Percentiles rank a stretch among this genome's conserved stretches.
These are phyloP conservation scores for Saccostrea glomerata DNA, from an alignment of 1,140 invertebrate genomes.

Conservation along the genomic window DNA sequence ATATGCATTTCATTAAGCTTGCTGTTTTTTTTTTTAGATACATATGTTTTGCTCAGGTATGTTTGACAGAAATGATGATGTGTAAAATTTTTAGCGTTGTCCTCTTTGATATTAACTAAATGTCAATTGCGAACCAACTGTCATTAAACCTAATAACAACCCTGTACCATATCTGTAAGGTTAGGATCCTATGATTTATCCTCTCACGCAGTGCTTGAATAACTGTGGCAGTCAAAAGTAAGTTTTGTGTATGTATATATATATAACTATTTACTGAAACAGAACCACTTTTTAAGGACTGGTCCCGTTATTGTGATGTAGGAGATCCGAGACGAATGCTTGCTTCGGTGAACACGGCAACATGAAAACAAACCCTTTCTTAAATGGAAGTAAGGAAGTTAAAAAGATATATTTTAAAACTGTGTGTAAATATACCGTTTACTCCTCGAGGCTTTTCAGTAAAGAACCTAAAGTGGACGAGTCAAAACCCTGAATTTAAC, in stretches of 20 bases:
- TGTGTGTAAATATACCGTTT: not conserved
- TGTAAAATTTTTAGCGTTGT: not conserved
- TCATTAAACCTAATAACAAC: not conserved
- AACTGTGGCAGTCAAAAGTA: not conserved
- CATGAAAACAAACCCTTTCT: conserved; percentile 20
- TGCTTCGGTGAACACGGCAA: conserved; percentile 22
- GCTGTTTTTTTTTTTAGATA: not conserved
- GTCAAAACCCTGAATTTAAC: not conserved
- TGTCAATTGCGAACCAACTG: not conserved
- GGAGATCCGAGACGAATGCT: not conserved
- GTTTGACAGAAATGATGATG: not conserved
- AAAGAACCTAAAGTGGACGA: not conserved
- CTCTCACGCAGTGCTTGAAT: not conserved
- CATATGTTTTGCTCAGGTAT: not conserved
- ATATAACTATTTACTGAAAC: not conserved
- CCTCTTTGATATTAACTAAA: not conserved
- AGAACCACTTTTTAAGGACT: not conserved
- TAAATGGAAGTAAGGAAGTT: conserved; percentile 6
- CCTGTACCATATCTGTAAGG: not conserved
- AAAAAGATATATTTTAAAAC: not conserved
- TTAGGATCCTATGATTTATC: not conserved
- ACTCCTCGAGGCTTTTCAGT: not conserved
- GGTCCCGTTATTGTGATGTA: not conserved
- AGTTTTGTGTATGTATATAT: not conserved
- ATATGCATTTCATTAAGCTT: not conserved